Percentiles rank a stretch among this genome's conserved stretches.
phyloP scores from a whole-genome alignment of 2,797 vertebrate species.

The Muraenolepis orangiensis region DNA sequence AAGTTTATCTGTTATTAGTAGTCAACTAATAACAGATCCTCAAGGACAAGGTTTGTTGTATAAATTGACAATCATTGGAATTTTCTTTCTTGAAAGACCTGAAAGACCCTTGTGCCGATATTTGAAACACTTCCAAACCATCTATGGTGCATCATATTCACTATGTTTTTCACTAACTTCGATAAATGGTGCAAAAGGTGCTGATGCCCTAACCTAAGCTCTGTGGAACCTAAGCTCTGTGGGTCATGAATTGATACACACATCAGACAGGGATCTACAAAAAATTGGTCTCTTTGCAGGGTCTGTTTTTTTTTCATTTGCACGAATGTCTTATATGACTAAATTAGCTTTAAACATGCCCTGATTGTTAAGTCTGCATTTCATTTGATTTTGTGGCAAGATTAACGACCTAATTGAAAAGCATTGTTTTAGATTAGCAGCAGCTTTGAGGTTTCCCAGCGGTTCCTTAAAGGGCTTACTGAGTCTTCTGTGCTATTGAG shows the following conservation, averaged over 20 bases:
- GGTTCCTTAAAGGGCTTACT: too few species aligned
- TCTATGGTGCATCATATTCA: background rate
- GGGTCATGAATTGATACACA: background rate
- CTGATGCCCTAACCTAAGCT: background rate
- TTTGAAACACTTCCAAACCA: background rate
- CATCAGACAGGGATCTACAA: background rate
- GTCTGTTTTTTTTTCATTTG: background rate
- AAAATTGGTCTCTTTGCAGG: background rate
- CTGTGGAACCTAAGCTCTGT: too few species aligned
- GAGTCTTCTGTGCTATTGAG: background rate
- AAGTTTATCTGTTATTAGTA: background rate
- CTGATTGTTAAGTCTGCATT: background rate
- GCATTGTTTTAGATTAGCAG: background rate
- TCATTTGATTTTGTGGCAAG: background rate
- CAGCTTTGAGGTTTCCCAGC: too few species aligned
- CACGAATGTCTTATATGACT: background rate
- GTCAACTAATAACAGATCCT: background rate
- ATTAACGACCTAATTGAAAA: background rate
- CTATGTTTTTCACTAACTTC: background rate
- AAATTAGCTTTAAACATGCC: background rate
- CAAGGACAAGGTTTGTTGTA: background rate
- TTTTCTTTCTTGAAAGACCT: background rate
- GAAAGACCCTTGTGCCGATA: background rate
- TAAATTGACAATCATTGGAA: background rate
- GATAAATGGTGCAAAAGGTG: background rate